These are phyloP conservation scores for Poeciliopsis retropinna DNA, from an alignment of 2,113 vertebrate genomes.

Conservation along the genomic window DNA sequence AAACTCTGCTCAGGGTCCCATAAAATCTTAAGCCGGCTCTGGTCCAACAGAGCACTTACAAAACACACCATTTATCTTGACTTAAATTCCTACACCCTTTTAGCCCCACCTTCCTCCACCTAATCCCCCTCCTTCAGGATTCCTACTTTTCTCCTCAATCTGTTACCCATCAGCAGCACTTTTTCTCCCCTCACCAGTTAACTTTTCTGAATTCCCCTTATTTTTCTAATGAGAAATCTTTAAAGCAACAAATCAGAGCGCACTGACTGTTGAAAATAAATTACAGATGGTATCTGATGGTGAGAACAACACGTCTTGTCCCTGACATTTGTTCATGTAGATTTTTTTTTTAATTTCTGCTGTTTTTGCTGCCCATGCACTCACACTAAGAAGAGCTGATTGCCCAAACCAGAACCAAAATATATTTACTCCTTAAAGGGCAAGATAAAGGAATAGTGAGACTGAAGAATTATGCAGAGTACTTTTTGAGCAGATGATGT, in stretches of 20 bases:
- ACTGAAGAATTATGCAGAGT: too few species aligned
- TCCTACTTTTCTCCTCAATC: slow-evolving; percentile 59
- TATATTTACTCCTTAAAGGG: too few species aligned
- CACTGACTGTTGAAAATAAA: too few species aligned
- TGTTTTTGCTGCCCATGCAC: too few species aligned
- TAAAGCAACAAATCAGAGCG: not conserved
- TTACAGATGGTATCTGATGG: too few species aligned
- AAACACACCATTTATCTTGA: slow-evolving; percentile 79
- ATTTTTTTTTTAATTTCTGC: not conserved
- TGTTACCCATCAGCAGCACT: slow-evolving; percentile 73
- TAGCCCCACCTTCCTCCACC: slow-evolving; percentile 51
- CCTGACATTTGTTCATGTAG: not conserved
- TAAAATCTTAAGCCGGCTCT: not conserved
- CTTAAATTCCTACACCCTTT: slow-evolving; percentile 68
- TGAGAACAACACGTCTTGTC: too few species aligned
- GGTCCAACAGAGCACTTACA: slow-evolving; percentile 60
- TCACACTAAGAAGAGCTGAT: too few species aligned
- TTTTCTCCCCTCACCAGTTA: slow-evolving; percentile 51
- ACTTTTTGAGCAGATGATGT: too few species aligned
- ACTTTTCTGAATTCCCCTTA: slow-evolving; percentile 36
- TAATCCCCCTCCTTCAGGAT: slow-evolving; percentile 21
- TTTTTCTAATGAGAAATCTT: not conserved
- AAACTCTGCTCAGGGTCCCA: not conserved
- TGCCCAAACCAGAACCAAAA: too few species aligned
- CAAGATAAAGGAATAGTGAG: too few species aligned